A percentile compares a stretch with the other conserved stretches of the same genome.
Evolutionary conservation across 2,888 invertebrate species (phyloP).

Genomic region (Tiliacea citrago): DNA sequence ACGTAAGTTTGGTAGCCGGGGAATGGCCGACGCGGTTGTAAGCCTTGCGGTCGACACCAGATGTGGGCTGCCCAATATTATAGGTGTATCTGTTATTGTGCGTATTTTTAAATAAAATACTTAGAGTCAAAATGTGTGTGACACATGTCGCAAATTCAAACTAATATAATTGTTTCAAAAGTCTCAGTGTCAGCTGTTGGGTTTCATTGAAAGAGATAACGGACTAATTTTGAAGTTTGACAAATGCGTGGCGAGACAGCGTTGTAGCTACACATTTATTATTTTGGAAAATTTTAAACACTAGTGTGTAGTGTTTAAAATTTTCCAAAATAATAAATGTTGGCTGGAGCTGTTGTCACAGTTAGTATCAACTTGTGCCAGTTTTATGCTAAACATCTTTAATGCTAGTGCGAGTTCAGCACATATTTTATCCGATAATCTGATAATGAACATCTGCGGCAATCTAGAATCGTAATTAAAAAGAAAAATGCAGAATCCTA

Average conservation of each 20-base stretch:
- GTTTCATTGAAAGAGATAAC: background rate
- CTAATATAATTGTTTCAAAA: background rate
- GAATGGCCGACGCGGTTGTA: conserved; percentile 18
- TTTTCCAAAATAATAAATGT: no score
- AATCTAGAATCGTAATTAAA: background rate
- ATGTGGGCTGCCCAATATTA: conserved; percentile 46
- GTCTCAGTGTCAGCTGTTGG: background rate
- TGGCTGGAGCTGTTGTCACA: background rate
- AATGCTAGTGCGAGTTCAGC: background rate
- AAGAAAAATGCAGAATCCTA: background rate
- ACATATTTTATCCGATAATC: background rate
- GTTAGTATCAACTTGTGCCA: background rate
- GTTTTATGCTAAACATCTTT: background rate
- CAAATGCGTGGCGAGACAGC: background rate
- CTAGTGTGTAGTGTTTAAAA: no score
- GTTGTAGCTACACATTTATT: no score
- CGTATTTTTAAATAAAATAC: conserved; percentile 25
- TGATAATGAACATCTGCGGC: background rate
- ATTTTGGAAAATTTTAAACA: background rate
- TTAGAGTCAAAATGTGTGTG: background rate
- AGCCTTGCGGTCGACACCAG: conserved; percentile 46
- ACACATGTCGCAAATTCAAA: background rate
- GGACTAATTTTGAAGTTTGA: conserved; percentile 2
- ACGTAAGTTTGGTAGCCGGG: conserved; percentile 48
- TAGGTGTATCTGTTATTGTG: conserved; percentile 11